phyloP scores from a whole-genome alignment of 2,888 invertebrate genomes.

The Tenthredo mesomela region DNA sequence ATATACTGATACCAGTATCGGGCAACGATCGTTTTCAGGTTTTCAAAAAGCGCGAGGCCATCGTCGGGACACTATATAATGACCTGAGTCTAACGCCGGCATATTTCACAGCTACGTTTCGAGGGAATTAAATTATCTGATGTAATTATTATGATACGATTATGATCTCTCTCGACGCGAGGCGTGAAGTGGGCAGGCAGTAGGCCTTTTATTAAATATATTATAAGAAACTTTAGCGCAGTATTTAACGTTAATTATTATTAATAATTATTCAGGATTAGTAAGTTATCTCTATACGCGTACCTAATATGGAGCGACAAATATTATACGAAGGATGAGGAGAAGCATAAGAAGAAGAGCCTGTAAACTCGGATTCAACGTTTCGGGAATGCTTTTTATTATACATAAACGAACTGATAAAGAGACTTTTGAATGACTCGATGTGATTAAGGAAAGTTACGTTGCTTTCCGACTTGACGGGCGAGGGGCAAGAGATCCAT shows the following conservation, averaged over 20 bases:
- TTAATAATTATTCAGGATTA: slow-evolving; percentile 44
- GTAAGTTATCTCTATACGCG: slow-evolving; percentile 38
- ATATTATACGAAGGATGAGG: slow-evolving; percentile 48
- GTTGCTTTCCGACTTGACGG: slow-evolving; percentile 75
- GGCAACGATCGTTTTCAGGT: slow-evolving; percentile 39
- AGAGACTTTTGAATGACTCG: slow-evolving; percentile 45
- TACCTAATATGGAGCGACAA: slow-evolving; percentile 10
- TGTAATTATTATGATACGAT: neutral
- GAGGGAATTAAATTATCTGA: neutral
- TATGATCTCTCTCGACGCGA: neutral
- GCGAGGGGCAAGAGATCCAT: slow-evolving; percentile 66
- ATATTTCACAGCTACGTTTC: slow-evolving; percentile 41
- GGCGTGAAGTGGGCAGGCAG: slow-evolving; percentile 42
- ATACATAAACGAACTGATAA: slow-evolving; percentile 37
- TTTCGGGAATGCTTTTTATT: slow-evolving; percentile 59
- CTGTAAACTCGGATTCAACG: slow-evolving; percentile 76
- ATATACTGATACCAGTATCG: no score
- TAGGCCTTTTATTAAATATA: slow-evolving; percentile 45
- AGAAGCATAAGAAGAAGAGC: slow-evolving; percentile 56
- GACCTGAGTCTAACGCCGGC: slow-evolving; percentile 48
- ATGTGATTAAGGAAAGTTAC: slow-evolving; percentile 68
- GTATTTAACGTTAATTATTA: slow-evolving; percentile 46
- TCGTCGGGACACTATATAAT: slow-evolving; percentile 53
- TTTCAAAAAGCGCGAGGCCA: slow-evolving; percentile 47
- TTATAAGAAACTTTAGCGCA: slow-evolving; percentile 49